These are phyloP conservation scores for Hozukius guyotensis DNA, from an alignment of 2,797 vertebrate genomes.

Conservation along the genomic window DNA sequence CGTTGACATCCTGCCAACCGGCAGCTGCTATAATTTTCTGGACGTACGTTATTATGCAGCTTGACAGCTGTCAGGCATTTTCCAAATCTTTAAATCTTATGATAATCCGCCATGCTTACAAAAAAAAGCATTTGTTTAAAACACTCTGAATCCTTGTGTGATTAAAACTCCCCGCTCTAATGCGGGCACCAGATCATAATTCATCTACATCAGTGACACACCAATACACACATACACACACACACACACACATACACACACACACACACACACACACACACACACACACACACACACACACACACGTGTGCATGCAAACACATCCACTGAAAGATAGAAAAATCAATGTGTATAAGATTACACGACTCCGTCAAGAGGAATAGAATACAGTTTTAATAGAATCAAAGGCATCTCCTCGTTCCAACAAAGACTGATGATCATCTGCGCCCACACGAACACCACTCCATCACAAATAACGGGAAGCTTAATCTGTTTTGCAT, in stretches of 20 bases:
- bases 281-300: slow-evolving; percentile 21
- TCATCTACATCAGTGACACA: slow-evolving; percentile 68
- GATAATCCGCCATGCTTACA: slow-evolving; percentile 83
- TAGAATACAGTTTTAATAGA: slow-evolving; percentile 67
- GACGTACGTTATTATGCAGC: slow-evolving; percentile 79
- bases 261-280: neutral
- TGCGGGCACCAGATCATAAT: slow-evolving; percentile 69
- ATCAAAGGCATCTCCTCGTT: slow-evolving; percentile 59
- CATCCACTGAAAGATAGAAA: slow-evolving; percentile 54
- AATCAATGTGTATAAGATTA: slow-evolving; percentile 71
- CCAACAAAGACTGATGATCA: slow-evolving; percentile 51
- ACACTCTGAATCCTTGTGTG: slow-evolving; percentile 80
- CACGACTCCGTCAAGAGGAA: slow-evolving; percentile 68
- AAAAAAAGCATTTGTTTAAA: slow-evolving; percentile 81
- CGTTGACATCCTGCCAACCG: slow-evolving; percentile 77
- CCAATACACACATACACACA: slow-evolving; percentile 2
- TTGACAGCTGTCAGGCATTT: slow-evolving; percentile 84
- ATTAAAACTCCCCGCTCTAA: slow-evolving; percentile 81
- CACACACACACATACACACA: slow-evolving; percentile 21
- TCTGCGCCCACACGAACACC: slow-evolving; percentile 36
- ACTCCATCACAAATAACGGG: slow-evolving; percentile 49
- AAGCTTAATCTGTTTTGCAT: slow-evolving; percentile 52
- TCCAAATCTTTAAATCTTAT: slow-evolving; percentile 85
- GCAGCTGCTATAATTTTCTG: slow-evolving; percentile 79
- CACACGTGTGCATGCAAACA: slow-evolving; percentile 18